Base-by-base conservation (phyloP, 2,113 vertebrate species). In the Hippolais icterina region DNA sequence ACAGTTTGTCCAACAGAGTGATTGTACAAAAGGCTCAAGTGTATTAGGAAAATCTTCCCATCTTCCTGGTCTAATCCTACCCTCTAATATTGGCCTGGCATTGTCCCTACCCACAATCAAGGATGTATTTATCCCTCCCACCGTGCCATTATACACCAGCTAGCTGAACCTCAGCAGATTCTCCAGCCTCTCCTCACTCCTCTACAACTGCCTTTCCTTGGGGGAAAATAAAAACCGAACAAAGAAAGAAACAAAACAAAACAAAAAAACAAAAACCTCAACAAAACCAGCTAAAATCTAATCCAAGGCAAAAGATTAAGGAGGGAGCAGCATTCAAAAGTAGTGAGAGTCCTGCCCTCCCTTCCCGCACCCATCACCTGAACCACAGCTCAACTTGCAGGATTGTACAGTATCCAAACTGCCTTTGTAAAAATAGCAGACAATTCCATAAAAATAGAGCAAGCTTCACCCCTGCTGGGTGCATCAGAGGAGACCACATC, bases 381-480 rank as follows among this genome's bases (percentile, higher is more conserved):
- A 92, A 70, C 52, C 90, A 87, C 41, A 79, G 76, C 56, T 76
- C 65, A 84, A 57, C 79, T 54, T 57, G 71, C 25, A 57, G 79
- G 49, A 65, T 1, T 79, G 74, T 37, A 33, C 71, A 75, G 46
- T 27, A 70, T 41, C 91, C 89, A 95, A 96, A 87, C 44, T 46
- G 3, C 72, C 89, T 88, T 29, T 92, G 80, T 57, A 89, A 96
- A 94, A 96, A 93, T 70, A 89, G 70, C 87, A 89, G 95, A 70
- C 81, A 96, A 80, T 83, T 84, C 93, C 3, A 4, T 61, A 96
- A 96, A 95, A 96, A 94, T 11, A 95, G 92, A 95, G 92, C 83
- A 88, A 90, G 68, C 63, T 54, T 93, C 12, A 47, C 59, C 35
- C 77, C 70, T 61, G 20, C 66, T 75, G 79, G 88, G 68, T 72